These are phyloP conservation scores for Leucania comma DNA, from an alignment of 2,888 invertebrate genomes.

Conservation along the genomic window DNA sequence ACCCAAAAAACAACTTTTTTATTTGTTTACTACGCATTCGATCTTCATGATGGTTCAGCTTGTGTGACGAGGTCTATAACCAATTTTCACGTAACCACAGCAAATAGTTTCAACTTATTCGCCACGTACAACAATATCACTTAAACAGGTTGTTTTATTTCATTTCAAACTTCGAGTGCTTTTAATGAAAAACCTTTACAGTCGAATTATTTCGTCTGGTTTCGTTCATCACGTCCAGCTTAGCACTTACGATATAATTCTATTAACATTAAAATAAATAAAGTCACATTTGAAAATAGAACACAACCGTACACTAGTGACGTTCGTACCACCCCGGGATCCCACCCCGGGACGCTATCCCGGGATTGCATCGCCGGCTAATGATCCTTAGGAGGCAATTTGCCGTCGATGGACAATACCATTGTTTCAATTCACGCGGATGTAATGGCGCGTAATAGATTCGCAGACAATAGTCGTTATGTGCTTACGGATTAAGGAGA, in stretches of 20 bases:
- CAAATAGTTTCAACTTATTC: no score
- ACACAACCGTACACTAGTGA: neutral
- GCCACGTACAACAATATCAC: no score
- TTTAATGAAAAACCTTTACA: no score
- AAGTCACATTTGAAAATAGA: neutral
- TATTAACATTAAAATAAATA: neutral
- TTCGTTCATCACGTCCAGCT: no score
- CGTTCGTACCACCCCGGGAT: neutral
- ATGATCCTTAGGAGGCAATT: constrained; percentile 46
- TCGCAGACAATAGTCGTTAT: neutral
- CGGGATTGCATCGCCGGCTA: constrained; percentile 37
- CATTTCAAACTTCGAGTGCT: no score
- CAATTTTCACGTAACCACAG: no score
- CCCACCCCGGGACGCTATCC: constrained; percentile 21
- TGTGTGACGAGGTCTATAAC: no score
- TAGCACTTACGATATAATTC: neutral
- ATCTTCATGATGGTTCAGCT: no score
- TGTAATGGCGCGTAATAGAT: constrained; percentile 28
- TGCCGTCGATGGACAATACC: constrained; percentile 18
- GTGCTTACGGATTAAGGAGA: no score
- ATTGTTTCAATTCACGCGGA: constrained; percentile 33
- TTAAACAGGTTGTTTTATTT: no score
- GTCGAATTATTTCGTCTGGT: neutral
- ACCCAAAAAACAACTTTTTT: no score
- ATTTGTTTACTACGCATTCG: no score